These are phyloP conservation scores for Corvus moneduloides DNA, from an alignment of 2,113 vertebrate species.

Conservation along the genomic window DNA sequence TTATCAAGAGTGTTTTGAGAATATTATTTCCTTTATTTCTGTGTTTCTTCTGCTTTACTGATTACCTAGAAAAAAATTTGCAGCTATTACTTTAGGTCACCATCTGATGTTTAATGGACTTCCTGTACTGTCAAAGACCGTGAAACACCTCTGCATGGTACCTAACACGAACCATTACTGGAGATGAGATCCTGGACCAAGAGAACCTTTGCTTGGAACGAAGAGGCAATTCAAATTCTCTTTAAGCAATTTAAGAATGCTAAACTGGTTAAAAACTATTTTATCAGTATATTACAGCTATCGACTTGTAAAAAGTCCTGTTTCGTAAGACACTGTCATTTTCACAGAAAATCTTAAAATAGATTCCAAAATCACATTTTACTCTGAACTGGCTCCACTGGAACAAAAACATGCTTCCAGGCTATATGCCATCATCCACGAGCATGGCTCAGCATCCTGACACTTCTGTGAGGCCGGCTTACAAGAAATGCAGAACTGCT, in stretches of 20 bases:
- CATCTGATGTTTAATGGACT: not conserved
- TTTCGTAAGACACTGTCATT: not conserved
- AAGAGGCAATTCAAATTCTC: not conserved
- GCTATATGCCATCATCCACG: not conserved
- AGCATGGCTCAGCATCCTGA: slow-evolving; percentile 2
- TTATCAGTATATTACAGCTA: not conserved
- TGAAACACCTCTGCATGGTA: not conserved
- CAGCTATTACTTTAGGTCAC: not conserved
- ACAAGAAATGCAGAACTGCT: not conserved
- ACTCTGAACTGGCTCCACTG: not conserved
- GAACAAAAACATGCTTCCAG: not conserved
- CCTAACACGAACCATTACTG: not conserved
- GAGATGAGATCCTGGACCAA: not conserved
- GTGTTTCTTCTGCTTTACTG: not conserved
- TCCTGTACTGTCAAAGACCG: not conserved
- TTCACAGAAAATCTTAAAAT: not conserved
- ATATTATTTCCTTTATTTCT: not conserved
- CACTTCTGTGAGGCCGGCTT: not conserved
- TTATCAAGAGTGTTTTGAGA: not conserved
- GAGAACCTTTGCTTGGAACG: not conserved
- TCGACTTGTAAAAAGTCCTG: not conserved
- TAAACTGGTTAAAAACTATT: not conserved
- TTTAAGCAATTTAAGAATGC: not conserved
- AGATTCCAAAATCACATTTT: not conserved
- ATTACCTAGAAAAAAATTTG: not conserved